Evolutionary conservation across 2,797 vertebrate species (phyloP), one percentile per base, ranked within the genome.

Genomic region (Pseudochaenichthys georgianus): DNA sequence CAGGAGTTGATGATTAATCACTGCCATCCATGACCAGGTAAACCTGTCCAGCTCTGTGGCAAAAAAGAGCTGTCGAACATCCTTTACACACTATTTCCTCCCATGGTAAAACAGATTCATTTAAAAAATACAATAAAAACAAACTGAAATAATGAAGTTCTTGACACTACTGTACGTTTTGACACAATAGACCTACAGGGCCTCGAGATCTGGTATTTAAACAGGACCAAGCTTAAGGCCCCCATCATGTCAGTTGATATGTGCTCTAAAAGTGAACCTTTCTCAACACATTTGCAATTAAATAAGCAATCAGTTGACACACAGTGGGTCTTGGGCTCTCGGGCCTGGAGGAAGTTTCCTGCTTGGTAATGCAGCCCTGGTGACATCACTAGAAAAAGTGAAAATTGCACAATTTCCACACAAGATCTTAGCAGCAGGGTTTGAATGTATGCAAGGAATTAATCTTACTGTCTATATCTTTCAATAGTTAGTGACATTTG

Each of bases 251-350:
- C 67, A 62, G 42, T 34, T 45, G 17, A 21, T 46, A 34, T 54
- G 23, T 38, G 31, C 31, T 71, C 47, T 31, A 55, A 42, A 9
- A 6, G 2, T 23, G 3, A 2, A 46, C 15, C 50, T 51, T 16
- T 43, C 38, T 0, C 1, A 47, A 60, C 7, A 47, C 21, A 34
- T 60, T 74, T 34, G 23, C 3, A 42, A 23, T 50, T 23, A 28
- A 73, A 65, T 55, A 41, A 61, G 9, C 23, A 52, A 67, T 46
- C 21, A 70, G 21, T 38, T 62, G 41, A 42, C 1, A 45, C 69
- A 64, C 12, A 54, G 21, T 59, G 19, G 17, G 9, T 12, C 9
- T 23, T 16, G 2, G 28, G 47, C 9, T 28, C 8, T 48, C 7
- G 4, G 50, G 31, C 28, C 13, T 4, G 1, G 11, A 46, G 23